These are phyloP conservation scores for Drosophila birchii DNA, from an alignment of 2,888 invertebrate genomes.

Conservation along the genomic window DNA sequence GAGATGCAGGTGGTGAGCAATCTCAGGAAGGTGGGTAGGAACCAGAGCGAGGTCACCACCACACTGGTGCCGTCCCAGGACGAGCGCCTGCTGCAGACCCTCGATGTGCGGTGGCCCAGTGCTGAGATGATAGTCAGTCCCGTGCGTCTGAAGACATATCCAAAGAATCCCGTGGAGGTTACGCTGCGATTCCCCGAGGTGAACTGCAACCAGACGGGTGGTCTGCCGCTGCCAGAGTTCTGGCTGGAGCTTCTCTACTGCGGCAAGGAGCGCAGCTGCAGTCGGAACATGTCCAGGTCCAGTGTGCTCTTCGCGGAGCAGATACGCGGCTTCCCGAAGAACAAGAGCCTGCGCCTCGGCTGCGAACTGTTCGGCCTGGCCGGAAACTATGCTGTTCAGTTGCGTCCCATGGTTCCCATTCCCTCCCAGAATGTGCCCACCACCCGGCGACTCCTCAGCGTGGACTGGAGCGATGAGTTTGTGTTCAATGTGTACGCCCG, in stretches of 20 bases:
- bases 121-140: conserved; percentile 90
- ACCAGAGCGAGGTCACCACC: conserved; percentile 63
- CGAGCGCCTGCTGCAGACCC: conserved; percentile 84
- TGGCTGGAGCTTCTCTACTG: conserved; percentile 93
- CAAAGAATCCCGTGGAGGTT: conserved; percentile 90
- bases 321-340: conserved; percentile 90
- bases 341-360: conserved; percentile 88
- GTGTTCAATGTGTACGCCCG: conserved; percentile 93
- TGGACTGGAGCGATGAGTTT: conserved; percentile 93
- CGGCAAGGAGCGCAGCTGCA: conserved; percentile 90
- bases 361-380: conserved; percentile 93
- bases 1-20: conserved; percentile 83
- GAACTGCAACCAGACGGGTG: conserved; percentile 86
- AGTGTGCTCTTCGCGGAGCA: conserved; percentile 92
- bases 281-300: conserved; percentile 85
- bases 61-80: conserved; percentile 79
- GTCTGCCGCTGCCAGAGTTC: conserved; percentile 87
- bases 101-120: conserved; percentile 93
- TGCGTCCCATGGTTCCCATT: conserved; percentile 88
- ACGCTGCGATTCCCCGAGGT: conserved; percentile 91
- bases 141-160: conserved; percentile 92
- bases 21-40: conserved; percentile 59
- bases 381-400: conserved; percentile 91
- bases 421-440: conserved; percentile 85
- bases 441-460: conserved; percentile 83